Conservation (phyloP, 2,113 vertebrate species). For the Neotoma lepida region DNA sequence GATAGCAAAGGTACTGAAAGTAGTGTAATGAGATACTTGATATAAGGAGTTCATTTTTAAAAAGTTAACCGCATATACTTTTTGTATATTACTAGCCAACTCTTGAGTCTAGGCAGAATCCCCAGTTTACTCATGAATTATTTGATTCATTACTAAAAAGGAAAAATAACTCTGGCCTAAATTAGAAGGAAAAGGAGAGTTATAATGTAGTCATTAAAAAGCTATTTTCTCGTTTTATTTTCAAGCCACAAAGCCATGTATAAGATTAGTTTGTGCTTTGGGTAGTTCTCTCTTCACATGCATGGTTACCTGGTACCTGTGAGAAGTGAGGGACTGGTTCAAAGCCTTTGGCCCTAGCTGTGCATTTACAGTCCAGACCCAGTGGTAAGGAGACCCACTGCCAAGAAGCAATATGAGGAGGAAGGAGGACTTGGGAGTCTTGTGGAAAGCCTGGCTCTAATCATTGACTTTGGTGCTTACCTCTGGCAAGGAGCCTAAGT, state of each 20-base stretch:
- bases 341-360: background rate
- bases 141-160: slow-evolving; percentile 59
- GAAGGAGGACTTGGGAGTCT: background rate
- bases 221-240: slow-evolving; percentile 8
- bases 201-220: slow-evolving; percentile 57
- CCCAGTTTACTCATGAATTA: slow-evolving; percentile 50
- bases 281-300: background rate
- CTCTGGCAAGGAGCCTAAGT: background rate
- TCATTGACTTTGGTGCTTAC: background rate
- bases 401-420: background rate
- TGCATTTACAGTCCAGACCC: background rate
- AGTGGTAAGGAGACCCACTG: background rate
- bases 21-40: slow-evolving; percentile 7
- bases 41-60: slow-evolving; percentile 37
- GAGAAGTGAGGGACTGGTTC: slow-evolving; percentile 25
- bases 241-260: background rate
- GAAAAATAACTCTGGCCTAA: slow-evolving; percentile 36
- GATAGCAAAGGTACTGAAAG: slow-evolving; percentile 37
- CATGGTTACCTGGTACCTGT: background rate
- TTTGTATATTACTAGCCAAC: slow-evolving; percentile 41
- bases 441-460: background rate
- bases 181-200: slow-evolving; percentile 45
- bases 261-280: slow-evolving; percentile 23
- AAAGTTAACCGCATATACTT: slow-evolving; percentile 54
- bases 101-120: slow-evolving; percentile 34